A percentile compares a stretch with the other conserved stretches of the same genome.
Conservation (phyloP, 2,888 invertebrate genomes). For the Lathronympha strigana region DNA sequence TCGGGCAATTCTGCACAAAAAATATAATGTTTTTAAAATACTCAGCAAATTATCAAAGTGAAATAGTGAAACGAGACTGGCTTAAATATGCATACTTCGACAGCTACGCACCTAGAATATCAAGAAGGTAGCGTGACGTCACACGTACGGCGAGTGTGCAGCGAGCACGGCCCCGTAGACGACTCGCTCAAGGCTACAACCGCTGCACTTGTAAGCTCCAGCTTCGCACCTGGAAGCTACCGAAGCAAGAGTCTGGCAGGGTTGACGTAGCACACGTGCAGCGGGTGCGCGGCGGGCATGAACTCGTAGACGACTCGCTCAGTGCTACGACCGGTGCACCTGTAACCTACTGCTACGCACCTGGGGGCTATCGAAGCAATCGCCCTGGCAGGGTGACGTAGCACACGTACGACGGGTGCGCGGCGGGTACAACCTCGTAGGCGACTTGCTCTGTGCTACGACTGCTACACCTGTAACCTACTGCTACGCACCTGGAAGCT, state of each 20-base stretch:
- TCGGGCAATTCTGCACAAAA: constrained; percentile 91
- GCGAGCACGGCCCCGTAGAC: constrained; percentile 97
- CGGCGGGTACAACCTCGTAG: constrained; percentile 96
- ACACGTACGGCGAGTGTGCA: constrained; percentile 95
- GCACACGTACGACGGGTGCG: constrained; percentile 98
- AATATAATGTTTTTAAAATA: neutral
- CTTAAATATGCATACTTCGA: too few species aligned
- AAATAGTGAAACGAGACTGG: too few species aligned
- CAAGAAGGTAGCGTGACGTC: constrained; percentile 97
- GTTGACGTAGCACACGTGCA: constrained; percentile 96
- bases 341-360: constrained; percentile 69
- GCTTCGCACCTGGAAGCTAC: constrained; percentile 93
- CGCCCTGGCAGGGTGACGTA: constrained; percentile 97
- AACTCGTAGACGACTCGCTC: constrained; percentile 96
- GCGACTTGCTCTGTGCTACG: constrained; percentile 86
- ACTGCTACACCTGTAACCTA: neutral
- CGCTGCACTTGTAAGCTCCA: neutral
- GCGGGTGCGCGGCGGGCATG: constrained; percentile 96
- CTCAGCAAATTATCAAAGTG: neutral
- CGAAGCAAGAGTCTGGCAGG: constrained; percentile 93
- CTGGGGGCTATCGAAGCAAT: constrained; percentile 98
- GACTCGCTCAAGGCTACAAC: constrained; percentile 72
- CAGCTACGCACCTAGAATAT: constrained; percentile 91
- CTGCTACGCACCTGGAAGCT: constrained; percentile 91
- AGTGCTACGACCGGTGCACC: neutral